Conservation (phyloP, 2,797 vertebrate species). For the Lerista edwardsae region DNA sequence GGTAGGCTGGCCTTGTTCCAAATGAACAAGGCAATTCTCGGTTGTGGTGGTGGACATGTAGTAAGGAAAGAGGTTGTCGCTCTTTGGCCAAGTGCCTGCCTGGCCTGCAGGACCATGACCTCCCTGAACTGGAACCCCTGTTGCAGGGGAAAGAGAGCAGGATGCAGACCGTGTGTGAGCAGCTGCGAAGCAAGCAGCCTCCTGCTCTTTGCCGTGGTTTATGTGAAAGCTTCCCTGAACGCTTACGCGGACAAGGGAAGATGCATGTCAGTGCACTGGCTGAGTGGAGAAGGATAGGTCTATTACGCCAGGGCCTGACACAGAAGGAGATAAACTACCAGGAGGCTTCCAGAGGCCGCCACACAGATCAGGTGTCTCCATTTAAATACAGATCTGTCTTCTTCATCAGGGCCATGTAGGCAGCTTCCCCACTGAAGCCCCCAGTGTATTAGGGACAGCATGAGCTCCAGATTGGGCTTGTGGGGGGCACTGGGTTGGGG, state of each 20-base stretch:
- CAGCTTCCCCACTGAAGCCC: background rate
- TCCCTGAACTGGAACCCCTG: too few relatives aligned
- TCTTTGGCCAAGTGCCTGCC: too few relatives aligned
- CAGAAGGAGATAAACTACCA: conserved; percentile 48
- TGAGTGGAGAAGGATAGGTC: conserved; percentile 52
- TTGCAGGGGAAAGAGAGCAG: background rate
- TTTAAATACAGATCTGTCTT: conserved; percentile 41
- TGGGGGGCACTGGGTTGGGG: background rate
- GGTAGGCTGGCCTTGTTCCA: too few relatives aligned
- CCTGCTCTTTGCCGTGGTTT: conserved; percentile 3
- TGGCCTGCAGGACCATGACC: too few relatives aligned
- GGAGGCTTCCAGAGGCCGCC: conserved; percentile 21
- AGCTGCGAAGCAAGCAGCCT: background rate
- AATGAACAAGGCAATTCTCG: too few relatives aligned
- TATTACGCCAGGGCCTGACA: conserved; percentile 57
- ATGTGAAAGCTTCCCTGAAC: background rate
- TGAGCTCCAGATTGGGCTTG: background rate
- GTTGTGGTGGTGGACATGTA: too few relatives aligned
- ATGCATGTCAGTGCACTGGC: conserved; percentile 4
- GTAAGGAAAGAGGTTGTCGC: too few relatives aligned
- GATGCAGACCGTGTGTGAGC: background rate
- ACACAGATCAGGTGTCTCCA: conserved; percentile 28
- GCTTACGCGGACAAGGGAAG: conserved; percentile 8
- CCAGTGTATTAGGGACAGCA: background rate
- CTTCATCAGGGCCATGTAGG: conserved; percentile 24